Evolutionary conservation across 2,888 invertebrate species (phyloP).

Genomic region (Malacosoma neustria): DNA sequence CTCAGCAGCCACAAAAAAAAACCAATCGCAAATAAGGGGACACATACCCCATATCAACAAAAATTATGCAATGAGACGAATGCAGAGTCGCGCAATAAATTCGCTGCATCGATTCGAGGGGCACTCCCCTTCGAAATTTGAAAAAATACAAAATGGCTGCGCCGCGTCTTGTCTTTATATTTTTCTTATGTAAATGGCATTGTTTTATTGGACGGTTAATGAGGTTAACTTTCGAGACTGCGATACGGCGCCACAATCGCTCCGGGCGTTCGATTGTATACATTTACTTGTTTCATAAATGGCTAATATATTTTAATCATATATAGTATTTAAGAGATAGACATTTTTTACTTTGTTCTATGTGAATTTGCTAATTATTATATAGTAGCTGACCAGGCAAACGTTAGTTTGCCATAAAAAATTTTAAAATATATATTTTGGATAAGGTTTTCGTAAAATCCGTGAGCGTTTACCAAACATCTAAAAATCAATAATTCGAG

Average conservation of each 20-base stretch:
- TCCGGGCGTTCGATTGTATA: slow-evolving; percentile 33
- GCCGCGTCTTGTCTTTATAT: slow-evolving; percentile 68
- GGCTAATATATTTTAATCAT: too few relatives aligned
- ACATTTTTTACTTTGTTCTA: too few relatives aligned
- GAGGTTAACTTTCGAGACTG: slow-evolving; percentile 60
- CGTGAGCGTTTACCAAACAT: too few relatives aligned
- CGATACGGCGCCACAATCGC: slow-evolving; percentile 30
- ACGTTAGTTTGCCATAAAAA: too few relatives aligned
- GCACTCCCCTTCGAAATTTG: slow-evolving; percentile 55
- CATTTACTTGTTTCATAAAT: slow-evolving; percentile 29
- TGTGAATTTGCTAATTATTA: too few relatives aligned
- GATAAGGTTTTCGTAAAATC: too few relatives aligned
- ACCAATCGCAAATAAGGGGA: slow-evolving; percentile 13
- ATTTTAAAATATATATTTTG: too few relatives aligned
- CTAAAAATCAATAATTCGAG: too few relatives aligned
- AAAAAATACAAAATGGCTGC: slow-evolving; percentile 63
- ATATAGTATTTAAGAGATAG: too few relatives aligned
- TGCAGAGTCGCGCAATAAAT: slow-evolving; percentile 58
- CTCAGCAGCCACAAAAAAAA: background rate
- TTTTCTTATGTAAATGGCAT: slow-evolving; percentile 68
- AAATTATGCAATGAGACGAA: slow-evolving; percentile 61
- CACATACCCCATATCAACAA: slow-evolving; percentile 25
- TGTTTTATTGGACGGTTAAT: slow-evolving; percentile 53
- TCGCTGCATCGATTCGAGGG: slow-evolving; percentile 45
- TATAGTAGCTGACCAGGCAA: too few relatives aligned